Percentiles rank a stretch among this genome's conserved stretches.
Evolutionary conservation across 2,797 vertebrate genomes (phyloP).

Genomic region (Cyprinodon diabolis): DNA sequence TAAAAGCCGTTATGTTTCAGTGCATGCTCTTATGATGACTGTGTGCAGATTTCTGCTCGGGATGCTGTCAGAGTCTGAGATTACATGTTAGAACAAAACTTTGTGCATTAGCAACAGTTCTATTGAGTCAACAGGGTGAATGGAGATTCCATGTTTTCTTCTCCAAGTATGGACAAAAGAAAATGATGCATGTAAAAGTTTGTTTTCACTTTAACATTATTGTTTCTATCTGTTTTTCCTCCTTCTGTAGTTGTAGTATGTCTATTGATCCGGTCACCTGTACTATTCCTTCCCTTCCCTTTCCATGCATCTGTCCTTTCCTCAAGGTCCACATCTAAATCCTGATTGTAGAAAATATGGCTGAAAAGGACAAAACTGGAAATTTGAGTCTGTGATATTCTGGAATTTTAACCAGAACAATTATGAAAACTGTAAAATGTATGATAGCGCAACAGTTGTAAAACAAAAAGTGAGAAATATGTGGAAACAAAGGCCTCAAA

Average conservation of each 20-base stretch:
- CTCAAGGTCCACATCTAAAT: neutral
- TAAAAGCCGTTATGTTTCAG: slow-evolving; percentile 50
- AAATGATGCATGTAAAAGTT: neutral
- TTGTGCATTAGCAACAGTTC: slow-evolving; percentile 6
- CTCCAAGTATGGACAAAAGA: neutral
- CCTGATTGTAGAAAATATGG: too few species aligned
- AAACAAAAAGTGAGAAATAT: neutral
- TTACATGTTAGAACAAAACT: slow-evolving; percentile 26
- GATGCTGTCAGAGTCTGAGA: slow-evolving; percentile 20
- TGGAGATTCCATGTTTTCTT: neutral
- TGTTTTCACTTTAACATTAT: neutral
- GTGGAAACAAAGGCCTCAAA: neutral
- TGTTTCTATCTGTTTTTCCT: neutral
- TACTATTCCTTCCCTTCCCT: too few species aligned
- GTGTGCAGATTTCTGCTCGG: slow-evolving; percentile 35
- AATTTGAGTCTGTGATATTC: too few species aligned
- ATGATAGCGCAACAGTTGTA: neutral
- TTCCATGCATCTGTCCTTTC: too few species aligned
- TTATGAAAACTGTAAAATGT: neutral
- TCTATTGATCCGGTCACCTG: too few species aligned
- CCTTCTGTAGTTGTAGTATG: too few species aligned
- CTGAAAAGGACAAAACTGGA: too few species aligned
- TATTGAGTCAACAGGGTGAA: neutral
- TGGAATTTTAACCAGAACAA: too few species aligned
- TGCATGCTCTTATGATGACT: slow-evolving; percentile 31